These are phyloP conservation scores for Phylloscopus whistleri DNA, from an alignment of 2,113 vertebrate species.

Conservation along the genomic window DNA sequence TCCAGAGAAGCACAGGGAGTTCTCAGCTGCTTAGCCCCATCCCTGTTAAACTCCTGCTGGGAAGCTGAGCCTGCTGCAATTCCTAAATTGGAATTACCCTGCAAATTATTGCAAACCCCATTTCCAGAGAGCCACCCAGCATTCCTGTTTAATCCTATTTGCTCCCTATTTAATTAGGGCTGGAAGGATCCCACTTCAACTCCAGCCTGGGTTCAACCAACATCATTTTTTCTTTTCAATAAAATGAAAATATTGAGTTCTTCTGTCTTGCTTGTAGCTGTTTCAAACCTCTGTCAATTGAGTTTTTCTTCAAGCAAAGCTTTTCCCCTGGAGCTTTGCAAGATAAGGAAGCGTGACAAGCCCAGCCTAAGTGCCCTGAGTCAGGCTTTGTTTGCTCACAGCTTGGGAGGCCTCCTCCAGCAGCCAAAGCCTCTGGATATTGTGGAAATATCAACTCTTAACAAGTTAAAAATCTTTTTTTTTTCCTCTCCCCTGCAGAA, in stretches of 20 bases:
- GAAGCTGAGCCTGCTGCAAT: constrained; percentile 1
- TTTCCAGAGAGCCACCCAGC: not conserved
- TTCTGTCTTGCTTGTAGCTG: not conserved
- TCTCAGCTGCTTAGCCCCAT: not conserved
- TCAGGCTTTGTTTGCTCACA: constrained; percentile 17
- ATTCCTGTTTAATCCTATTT: not conserved
- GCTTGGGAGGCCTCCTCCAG: not conserved
- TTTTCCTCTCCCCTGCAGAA: not conserved
- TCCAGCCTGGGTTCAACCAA: not conserved
- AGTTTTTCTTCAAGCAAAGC: not conserved
- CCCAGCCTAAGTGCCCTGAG: constrained; percentile 2
- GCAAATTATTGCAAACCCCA: not conserved
- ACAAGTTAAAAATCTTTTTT: not conserved
- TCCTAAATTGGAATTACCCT: not conserved
- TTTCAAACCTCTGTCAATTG: not conserved
- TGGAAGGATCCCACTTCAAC: not conserved
- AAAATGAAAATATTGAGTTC: not conserved
- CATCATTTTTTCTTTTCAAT: not conserved
- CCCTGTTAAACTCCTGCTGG: not conserved
- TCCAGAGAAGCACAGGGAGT: constrained; percentile 18
- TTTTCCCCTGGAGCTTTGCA: not conserved
- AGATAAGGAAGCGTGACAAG: not conserved
- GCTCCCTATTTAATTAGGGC: not conserved
- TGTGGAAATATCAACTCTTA: not conserved
- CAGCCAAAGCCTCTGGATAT: not conserved